Base-by-base conservation (phyloP, 2,888 invertebrate genomes). In the Hyposoter didymator region DNA sequence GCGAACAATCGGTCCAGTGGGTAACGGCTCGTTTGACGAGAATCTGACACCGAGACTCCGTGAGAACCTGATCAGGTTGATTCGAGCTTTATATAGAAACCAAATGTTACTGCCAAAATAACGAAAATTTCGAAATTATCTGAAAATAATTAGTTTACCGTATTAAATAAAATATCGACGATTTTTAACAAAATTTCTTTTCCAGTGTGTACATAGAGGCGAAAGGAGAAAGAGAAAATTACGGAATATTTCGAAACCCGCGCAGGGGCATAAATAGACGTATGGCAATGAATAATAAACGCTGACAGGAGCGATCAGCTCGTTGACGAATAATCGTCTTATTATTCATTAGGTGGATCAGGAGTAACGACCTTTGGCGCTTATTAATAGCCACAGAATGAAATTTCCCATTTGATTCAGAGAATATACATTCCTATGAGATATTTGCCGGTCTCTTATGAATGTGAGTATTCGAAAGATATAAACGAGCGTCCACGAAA, bases 381-480 rank as follows among this genome's bases (percentile, higher is more conserved):
- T 8, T 19, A 7, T 2, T 19, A 52, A 52, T 52, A 52, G 52
- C 8, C 39, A 12, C 22, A 28, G 28, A 14, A 59, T 28, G 2
- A 59, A 59, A 59, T 3, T 59, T 59, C 55, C 22, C 10, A 59
- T 22, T 28, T 28, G 12, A 59, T 59, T 12, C 12, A 28, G 3
- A 12, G 28, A 2, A 49, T 47, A 49, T 47, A n/a, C 0, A 75
- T 81, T 67, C 59, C 55, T 49, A 62, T 43, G 74, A 62, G 84
- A 73, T 39, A 62, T 55, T 52, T 35, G 10, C 52, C 79, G 12
- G 22, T 22, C 22, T 19, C 49, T 52, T 47, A 43, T 52, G 49
- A 49, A 79, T 79, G 59, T 64, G 49, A 72, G 45, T 73, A 67
- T 66, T 39, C 10, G n/a, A 49, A 35, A 28, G 80, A 66, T 80